A percentile compares a stretch with the other conserved stretches of the same genome.
Conservation (phyloP, 2,113 vertebrate genomes). For the Crotophaga sulcirostris region DNA sequence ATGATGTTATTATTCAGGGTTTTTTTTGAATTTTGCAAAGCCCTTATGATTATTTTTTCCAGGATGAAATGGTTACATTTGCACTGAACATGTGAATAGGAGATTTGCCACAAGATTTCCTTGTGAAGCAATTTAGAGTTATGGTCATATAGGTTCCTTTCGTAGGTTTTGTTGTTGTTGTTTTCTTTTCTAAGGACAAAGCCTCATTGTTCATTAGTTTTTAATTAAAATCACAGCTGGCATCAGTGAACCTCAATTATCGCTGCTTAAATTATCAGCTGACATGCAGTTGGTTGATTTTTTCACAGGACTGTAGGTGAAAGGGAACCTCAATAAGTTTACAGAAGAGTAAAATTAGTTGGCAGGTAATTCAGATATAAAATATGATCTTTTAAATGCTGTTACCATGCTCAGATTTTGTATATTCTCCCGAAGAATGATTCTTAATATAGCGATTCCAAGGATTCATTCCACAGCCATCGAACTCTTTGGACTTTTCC, state of each 20-base stretch:
- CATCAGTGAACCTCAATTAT: not conserved
- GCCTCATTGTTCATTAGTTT: not conserved
- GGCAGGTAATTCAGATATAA: not conserved
- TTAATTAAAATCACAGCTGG: not conserved
- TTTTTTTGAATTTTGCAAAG: not conserved
- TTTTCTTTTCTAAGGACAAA: not conserved
- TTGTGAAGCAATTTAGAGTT: not conserved
- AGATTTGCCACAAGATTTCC: not conserved
- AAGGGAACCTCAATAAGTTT: not conserved
- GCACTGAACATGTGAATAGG: not conserved
- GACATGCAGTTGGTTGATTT: not conserved
- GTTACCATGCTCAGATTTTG: not conserved
- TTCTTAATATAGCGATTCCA: not conserved
- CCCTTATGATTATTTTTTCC: not conserved
- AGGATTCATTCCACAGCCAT: not conserved
- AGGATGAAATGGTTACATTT: not conserved
- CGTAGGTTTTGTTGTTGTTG: not conserved
- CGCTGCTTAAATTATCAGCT: not conserved
- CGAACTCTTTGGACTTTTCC: not conserved
- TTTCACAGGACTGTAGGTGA: not conserved
- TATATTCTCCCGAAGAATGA: not conserved
- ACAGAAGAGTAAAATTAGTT: not conserved
- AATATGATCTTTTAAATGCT: not conserved
- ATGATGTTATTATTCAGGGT: not conserved
- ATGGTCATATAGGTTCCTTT: not conserved